Evolutionary conservation across 2,113 vertebrate genomes (phyloP).

Genomic region (Amblyopsis rosae): DNA sequence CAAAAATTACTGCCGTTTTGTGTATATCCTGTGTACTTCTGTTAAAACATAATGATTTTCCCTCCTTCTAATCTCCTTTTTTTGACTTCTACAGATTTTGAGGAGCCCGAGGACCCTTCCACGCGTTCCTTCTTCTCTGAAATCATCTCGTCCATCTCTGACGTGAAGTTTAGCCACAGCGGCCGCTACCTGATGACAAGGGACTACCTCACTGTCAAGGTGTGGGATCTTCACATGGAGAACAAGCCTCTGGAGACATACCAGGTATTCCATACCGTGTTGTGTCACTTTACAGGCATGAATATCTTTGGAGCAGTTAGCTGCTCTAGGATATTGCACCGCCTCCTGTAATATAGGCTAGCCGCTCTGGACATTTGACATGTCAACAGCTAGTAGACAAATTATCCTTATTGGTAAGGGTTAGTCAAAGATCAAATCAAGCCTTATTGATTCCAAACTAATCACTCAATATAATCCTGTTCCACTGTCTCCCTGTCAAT

Average conservation of each 20-base stretch:
- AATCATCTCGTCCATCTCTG: constrained; percentile 97
- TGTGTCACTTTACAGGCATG: background rate
- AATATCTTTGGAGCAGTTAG: background rate
- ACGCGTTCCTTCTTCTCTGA: constrained; percentile 96
- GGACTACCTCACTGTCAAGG: constrained; percentile 95
- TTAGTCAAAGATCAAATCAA: constrained; percentile 45
- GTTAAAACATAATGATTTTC: constrained; percentile 20
- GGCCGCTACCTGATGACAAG: constrained; percentile 96
- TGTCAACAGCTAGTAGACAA: too few relatives aligned
- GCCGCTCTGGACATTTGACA: too few relatives aligned
- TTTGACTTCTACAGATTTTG: constrained; percentile 81
- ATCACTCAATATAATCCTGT: constrained; percentile 68
- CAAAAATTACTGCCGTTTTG: background rate
- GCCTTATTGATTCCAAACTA: constrained; percentile 63
- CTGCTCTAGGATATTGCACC: background rate
- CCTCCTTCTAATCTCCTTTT: background rate
- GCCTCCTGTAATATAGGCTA: too few relatives aligned
- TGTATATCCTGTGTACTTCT: constrained; percentile 18
- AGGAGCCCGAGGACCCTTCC: constrained; percentile 94
- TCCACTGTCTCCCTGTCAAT: constrained; percentile 48
- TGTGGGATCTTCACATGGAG: constrained; percentile 98
- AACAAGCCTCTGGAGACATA: constrained; percentile 94
- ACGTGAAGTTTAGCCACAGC: constrained; percentile 96
- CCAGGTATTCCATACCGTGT: constrained; percentile 76
- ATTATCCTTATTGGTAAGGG: constrained; percentile 15